These are phyloP conservation scores for Gallinago solitaria DNA, from an alignment of 2,797 vertebrate species.

Conservation along the genomic window DNA sequence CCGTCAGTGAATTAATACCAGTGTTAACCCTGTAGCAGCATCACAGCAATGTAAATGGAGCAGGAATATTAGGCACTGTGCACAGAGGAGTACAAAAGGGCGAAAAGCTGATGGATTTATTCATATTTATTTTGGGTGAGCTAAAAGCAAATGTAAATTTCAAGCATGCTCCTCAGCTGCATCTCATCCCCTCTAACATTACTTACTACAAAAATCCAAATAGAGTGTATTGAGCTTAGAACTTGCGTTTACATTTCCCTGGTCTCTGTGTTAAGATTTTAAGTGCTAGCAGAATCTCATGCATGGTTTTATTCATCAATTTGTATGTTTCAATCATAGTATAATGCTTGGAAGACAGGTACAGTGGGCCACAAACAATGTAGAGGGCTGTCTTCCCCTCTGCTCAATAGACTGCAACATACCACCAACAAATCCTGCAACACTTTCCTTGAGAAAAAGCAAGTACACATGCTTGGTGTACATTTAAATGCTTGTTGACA, in stretches of 20 bases:
- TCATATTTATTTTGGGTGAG: not conserved
- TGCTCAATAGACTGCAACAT: not conserved
- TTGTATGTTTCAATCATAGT: not conserved
- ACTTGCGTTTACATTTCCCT: not conserved
- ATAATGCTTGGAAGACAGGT: not conserved
- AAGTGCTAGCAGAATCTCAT: not conserved
- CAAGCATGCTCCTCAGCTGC: not conserved
- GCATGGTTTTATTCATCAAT: not conserved
- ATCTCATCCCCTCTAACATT: not conserved
- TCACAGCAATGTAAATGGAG: not conserved
- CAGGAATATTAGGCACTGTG: not conserved
- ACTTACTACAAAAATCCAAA: not conserved
- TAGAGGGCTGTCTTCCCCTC: not conserved
- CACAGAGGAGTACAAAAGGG: not conserved
- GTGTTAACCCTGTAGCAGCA: not conserved
- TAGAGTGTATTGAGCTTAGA: not conserved
- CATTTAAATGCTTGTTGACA: not conserved
- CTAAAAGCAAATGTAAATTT: conserved; percentile 23
- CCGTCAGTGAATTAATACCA: not conserved
- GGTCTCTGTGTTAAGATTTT: not conserved
- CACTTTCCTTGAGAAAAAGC: not conserved
- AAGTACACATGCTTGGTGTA: not conserved
- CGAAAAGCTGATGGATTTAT: not conserved
- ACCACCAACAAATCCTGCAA: not conserved
- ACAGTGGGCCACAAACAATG: not conserved